Evolutionary conservation across 2,888 invertebrate species (phyloP).

Genomic region (Plutella xylostella): DNA sequence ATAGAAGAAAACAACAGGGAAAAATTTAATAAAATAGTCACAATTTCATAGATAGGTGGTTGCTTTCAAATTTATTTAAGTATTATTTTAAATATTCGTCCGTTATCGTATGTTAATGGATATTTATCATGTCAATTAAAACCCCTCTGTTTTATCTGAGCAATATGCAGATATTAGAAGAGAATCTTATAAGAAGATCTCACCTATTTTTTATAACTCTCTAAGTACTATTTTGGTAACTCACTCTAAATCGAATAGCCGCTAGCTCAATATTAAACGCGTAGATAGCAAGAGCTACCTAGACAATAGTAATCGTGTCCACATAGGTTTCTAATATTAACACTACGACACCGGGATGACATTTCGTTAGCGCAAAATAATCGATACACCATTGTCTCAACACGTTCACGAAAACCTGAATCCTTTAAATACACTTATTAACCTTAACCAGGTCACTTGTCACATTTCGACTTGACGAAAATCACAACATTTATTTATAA

Average conservation of each 20-base stretch:
- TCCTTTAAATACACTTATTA: constrained; percentile 31
- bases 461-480: constrained; percentile 22
- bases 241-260: constrained; percentile 55
- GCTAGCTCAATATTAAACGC: constrained; percentile 64
- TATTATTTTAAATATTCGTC: too few species aligned
- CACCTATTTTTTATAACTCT: too few species aligned
- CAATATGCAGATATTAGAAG: not conserved
- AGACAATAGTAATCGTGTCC: constrained; percentile 63
- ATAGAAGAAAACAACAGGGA: too few species aligned
- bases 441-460: constrained; percentile 22
- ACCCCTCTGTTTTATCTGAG: not conserved
- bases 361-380: constrained; percentile 69
- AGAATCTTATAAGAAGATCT: not conserved
- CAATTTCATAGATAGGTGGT: too few species aligned
- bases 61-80: too few species aligned
- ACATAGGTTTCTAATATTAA: constrained; percentile 69
- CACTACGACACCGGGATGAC: constrained; percentile 66
- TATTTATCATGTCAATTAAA: too few species aligned
- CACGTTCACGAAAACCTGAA: constrained; percentile 51
- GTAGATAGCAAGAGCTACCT: constrained; percentile 66
- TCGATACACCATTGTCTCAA: constrained; percentile 69
- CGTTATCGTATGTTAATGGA: too few species aligned
- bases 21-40: too few species aligned
- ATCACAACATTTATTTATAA: constrained; percentile 32
- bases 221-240: constrained; percentile 61